Evolutionary conservation across 37 sponge, comb jelly and placozoan genomes (phyloP), one percentile per base, ranked within the genome.

Genomic region (Diacarnus erythraeanus): DNA sequence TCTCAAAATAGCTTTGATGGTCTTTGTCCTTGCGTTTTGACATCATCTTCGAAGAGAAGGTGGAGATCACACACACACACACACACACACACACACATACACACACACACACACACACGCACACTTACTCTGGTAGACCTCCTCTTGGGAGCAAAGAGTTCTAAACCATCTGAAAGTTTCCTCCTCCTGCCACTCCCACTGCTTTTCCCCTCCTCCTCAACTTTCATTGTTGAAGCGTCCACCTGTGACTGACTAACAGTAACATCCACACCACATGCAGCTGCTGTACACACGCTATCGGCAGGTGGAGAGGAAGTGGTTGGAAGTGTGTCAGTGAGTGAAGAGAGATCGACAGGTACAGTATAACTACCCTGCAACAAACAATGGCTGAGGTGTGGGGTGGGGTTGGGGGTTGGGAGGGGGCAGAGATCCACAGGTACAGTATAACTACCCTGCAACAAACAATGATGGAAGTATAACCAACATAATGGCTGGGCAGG

Each of bases 51-150:
- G 41, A 38, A 41, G 29, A 72, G 4, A 47, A 39, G 1, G 15
- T 41, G n/a, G 12, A 1, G 26, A 1, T 54, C 33, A 33, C 31
- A 74, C 6, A 41, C 57, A 41, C 10, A 40, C 26, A 43, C 18
- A 51, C 3, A 6, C 3, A 60, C 4, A 15, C 22, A 25, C 22
- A 5, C 17, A 35, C 66, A 69, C 69, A 54, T 65, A 38, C 63
- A 54, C 59, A 60, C 37, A 59, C 5, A 58, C 33, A 63, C 15
- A 42, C 42, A 33, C 34, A 30, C 23, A 83, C 42, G 9, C 6
- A 9, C 15, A 72, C 81, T 71, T 69, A 89, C 90, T 31, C 90
- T 25, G 43, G 64, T 59, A 18, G 90, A 89, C 18, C 90, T 67
- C 65, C 90, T 89, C 71, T 89, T 89, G 6, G 90, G 90, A 31